Conservation (phyloP, 2,797 vertebrate species). For the Huso huso region DNA sequence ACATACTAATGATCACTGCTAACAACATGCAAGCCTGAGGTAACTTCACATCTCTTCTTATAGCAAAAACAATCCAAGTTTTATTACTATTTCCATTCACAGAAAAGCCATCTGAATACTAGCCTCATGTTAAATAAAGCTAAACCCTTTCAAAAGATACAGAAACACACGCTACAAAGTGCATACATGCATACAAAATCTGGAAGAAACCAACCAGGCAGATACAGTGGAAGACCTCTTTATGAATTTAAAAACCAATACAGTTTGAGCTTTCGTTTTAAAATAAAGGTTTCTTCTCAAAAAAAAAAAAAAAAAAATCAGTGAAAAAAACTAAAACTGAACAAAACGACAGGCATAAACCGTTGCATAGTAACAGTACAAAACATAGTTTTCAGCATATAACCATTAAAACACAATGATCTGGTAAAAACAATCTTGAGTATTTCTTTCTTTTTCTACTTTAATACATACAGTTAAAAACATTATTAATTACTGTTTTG, state of each 20-base stretch:
- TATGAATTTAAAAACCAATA: not conserved
- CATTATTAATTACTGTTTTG: too few species aligned
- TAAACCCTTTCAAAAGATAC: slow-evolving; percentile 46
- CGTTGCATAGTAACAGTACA: slow-evolving; percentile 26
- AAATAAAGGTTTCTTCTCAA: not conserved
- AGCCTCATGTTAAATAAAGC: slow-evolving; percentile 29
- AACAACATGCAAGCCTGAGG: slow-evolving; percentile 53
- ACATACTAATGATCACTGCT: slow-evolving; percentile 32
- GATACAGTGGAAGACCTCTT: slow-evolving; percentile 30
- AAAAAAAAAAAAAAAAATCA: slow-evolving; percentile 18
- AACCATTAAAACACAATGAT: slow-evolving; percentile 5
- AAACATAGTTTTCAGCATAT: slow-evolving; percentile 22
- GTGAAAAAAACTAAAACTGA: slow-evolving; percentile 14
- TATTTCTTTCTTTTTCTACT: too few species aligned
- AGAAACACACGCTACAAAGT: slow-evolving; percentile 48
- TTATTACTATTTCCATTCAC: slow-evolving; percentile 24
- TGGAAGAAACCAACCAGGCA: slow-evolving; percentile 22
- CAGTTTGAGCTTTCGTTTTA: not conserved
- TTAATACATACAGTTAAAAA: too few species aligned
- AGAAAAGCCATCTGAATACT: slow-evolving; percentile 16
- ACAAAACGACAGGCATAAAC: slow-evolving; percentile 8
- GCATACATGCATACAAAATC: slow-evolving; percentile 50
- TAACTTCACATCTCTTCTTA: slow-evolving; percentile 46
- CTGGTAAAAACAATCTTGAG: not conserved
- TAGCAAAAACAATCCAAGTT: slow-evolving; percentile 43